These are phyloP conservation scores for Eupristina koningsbergeri DNA, from an alignment of 1,140 invertebrate species.

Conservation along the genomic window DNA sequence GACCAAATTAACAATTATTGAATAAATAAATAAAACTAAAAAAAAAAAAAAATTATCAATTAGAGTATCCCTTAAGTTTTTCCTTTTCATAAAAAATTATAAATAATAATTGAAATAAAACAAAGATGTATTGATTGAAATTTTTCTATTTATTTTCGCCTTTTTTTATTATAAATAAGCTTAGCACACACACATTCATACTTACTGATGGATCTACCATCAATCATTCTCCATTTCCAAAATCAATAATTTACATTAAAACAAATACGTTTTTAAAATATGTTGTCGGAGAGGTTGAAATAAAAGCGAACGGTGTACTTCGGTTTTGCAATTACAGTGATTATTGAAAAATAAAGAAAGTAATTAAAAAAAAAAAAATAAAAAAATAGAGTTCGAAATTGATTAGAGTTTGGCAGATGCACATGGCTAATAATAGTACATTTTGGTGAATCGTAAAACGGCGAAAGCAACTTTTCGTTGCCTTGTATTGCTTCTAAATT, in stretches of 20 bases:
- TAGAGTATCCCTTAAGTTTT: background rate
- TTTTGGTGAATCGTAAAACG: background rate
- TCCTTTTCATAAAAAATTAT: background rate
- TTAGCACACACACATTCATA: slow-evolving; percentile 71
- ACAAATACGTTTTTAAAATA: slow-evolving; percentile 28
- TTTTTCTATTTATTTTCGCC: slow-evolving; percentile 62
- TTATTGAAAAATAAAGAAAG: slow-evolving; percentile 11
- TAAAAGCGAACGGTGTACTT: slow-evolving; percentile 37
- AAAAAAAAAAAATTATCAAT: background rate
- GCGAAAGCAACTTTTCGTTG: background rate
- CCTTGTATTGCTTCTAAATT: slow-evolving; percentile 36
- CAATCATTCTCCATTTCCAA: slow-evolving; percentile 59
- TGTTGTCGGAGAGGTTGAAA: slow-evolving; percentile 38
- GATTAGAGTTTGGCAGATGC: slow-evolving; percentile 8
- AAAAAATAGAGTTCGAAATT: slow-evolving; percentile 12
- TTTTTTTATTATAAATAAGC: slow-evolving; percentile 70
- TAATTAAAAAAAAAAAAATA: slow-evolving; percentile 13
- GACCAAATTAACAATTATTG: slow-evolving; percentile 8
- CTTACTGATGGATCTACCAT: slow-evolving; percentile 65
- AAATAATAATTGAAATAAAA: slow-evolving; percentile 27
- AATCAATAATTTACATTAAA: slow-evolving; percentile 51
- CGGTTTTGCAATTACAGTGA: slow-evolving; percentile 25
- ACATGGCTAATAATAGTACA: slow-evolving; percentile 43
- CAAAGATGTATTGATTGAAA: slow-evolving; percentile 41
- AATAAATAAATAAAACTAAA: too few relatives aligned